Conservation (phyloP, 1,140 invertebrate species). For the Piezodorus guildinii region DNA sequence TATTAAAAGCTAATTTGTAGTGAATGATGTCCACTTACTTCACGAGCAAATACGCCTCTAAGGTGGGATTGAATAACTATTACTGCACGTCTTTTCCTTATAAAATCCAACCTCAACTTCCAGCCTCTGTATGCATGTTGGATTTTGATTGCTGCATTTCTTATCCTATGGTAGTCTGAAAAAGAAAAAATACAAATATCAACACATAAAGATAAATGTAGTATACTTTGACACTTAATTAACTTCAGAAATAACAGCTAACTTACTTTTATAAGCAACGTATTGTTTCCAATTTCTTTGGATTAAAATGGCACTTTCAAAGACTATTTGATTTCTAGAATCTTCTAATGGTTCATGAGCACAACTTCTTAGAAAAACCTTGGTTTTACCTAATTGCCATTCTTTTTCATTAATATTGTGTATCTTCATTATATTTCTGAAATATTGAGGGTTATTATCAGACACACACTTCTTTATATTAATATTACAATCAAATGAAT, state of each 20-base stretch:
- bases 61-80: constrained; percentile 82
- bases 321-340: constrained; percentile 52
- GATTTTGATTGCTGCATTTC: constrained; percentile 61
- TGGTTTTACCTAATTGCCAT: constrained; percentile 85
- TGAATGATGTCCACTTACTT: constrained; percentile 37
- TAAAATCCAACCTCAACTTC: constrained; percentile 70
- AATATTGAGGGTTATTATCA: background rate
- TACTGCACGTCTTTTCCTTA: constrained; percentile 69
- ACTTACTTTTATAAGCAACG: constrained; percentile 45
- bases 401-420: constrained; percentile 54
- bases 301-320: constrained; percentile 59
- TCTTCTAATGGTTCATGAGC: constrained; percentile 84
- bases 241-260: background rate
- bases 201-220: background rate
- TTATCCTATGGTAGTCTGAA: constrained; percentile 53
- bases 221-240: background rate
- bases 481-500: too few species aligned
- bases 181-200: too few species aligned
- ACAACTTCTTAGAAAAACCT: constrained; percentile 74
- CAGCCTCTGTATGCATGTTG: constrained; percentile 80
- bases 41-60: constrained; percentile 79
- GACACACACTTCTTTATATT: too few species aligned
- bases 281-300: constrained; percentile 65
- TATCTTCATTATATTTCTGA: constrained; percentile 41
- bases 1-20: too few species aligned